Evolutionary conservation across 2,797 vertebrate genomes (phyloP), one percentile per base, ranked within the genome.

Genomic region (Gallinago stenura): DNA sequence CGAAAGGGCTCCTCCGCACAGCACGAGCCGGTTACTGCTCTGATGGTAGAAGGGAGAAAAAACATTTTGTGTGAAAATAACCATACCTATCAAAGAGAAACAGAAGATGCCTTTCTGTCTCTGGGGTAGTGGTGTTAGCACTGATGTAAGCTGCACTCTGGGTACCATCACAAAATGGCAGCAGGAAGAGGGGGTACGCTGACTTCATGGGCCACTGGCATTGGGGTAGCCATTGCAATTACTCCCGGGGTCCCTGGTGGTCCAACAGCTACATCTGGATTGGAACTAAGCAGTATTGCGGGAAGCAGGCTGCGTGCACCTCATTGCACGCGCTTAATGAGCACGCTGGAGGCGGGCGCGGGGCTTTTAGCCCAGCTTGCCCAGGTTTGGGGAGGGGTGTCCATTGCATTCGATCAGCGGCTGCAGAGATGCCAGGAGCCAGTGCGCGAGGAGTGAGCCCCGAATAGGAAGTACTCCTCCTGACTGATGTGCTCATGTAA

Each of bases 291-390:
- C 30, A 30, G 26, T 10, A 25, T 0, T 46, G 45, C 14, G 21
- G 12, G n/a, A 45, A 77, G 15, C 14, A 41, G 21, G 5, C 35
- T 31, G 31, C 13, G 4, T 41, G 56, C 17, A 43, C 7, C 4
- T 83, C 21, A 4, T 8, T 10, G 4, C 0, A 0, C 13, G 18
- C 0, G 0, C 12, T 22, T 56, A 48, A 31, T 3, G 4, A 72
- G 10, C 8, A 26, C 0, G 1, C 8, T 28, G 3, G 6, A 1
- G 5, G 28, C 5, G 5, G 12, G 6, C 3, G 7, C 16, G 2
- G 1, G 4, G 8, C 10, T 78, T 82, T 46, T 68, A 60, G 17
- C 13, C 46, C 11, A 17, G 15, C 10, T 72, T 45, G 21, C 6
- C 3, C 1, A 8, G 14, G 2, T 73, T 56, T 54, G 28, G 28